These are phyloP conservation scores for Pongo pygmaeus DNA, from an alignment of 2,113 vertebrate species.

Conservation along the genomic window DNA sequence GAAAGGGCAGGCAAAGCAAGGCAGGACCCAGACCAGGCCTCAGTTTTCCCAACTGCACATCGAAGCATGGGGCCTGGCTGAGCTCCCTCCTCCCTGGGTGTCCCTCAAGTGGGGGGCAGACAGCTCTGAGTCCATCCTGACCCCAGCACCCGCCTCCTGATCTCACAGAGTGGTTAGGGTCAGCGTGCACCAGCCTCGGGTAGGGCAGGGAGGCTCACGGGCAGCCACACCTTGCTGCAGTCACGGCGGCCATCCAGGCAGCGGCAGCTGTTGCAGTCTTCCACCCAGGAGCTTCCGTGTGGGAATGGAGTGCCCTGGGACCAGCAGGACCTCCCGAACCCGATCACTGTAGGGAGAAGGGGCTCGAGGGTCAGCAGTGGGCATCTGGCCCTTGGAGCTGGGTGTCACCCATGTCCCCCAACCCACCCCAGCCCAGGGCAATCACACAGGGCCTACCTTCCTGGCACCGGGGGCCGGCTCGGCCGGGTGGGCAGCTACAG, in stretches of 20 bases:
- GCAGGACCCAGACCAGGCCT: fast-evolving
- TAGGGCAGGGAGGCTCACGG: fast-evolving
- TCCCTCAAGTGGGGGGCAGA: neutral
- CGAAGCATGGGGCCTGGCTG: fast-evolving
- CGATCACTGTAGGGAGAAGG: slow-evolving; percentile 83
- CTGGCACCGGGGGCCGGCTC: slow-evolving; percentile 90
- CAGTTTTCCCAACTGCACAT: neutral
- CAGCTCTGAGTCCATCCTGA: fast-evolving
- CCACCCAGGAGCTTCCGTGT: slow-evolving; percentile 92
- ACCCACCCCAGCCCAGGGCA: too few relatives aligned
- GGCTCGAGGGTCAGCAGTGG: fast-evolving
- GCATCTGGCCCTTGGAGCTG: fast-evolving
- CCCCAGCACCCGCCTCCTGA: neutral
- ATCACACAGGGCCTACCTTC: slow-evolving; percentile 85
- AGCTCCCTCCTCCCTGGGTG: neutral
- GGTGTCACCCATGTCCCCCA: too few relatives aligned
- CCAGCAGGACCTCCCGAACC: slow-evolving; percentile 90
- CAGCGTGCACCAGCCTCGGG: fast-evolving
- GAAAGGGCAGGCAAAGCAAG: fast-evolving
- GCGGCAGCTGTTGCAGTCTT: slow-evolving; percentile 94
- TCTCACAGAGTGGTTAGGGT: neutral
- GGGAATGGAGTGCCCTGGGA: slow-evolving; percentile 88
- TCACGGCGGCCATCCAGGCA: slow-evolving; percentile 89
- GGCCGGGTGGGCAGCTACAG: slow-evolving; percentile 92
- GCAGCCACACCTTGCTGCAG: slow-evolving; percentile 91